Evolutionary conservation across 1,140 invertebrate genomes (phyloP).

Genomic region (Macrobrachium nipponense): DNA sequence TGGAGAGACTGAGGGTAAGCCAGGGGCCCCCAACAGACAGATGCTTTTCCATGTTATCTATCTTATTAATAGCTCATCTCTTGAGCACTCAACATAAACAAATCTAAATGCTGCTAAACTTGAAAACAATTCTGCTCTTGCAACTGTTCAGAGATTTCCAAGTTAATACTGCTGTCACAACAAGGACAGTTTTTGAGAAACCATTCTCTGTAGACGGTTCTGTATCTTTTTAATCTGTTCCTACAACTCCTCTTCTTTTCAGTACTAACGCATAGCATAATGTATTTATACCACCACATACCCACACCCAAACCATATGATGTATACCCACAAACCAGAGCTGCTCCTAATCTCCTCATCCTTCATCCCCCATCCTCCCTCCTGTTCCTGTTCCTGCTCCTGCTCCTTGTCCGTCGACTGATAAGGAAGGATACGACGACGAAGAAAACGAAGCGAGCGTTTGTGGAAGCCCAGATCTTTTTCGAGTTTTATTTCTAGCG

Average conservation of each 20-base stretch:
- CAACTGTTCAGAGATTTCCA: not conserved
- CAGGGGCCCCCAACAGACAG: slow-evolving; percentile 33
- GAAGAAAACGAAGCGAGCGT: slow-evolving; percentile 9
- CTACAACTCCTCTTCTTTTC: slow-evolving; percentile 46
- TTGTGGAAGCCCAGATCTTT: not conserved
- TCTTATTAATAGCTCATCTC: slow-evolving; percentile 26
- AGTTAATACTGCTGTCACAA: not conserved
- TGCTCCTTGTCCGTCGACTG: slow-evolving; percentile 1
- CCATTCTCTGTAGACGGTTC: too few relatives aligned
- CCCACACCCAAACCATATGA: slow-evolving; percentile 24
- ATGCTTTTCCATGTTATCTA: slow-evolving; percentile 19
- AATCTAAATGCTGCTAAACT: not conserved
- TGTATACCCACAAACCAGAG: not conserved
- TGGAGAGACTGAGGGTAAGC: slow-evolving; percentile 71
- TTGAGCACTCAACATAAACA: not conserved
- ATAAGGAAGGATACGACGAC: slow-evolving; percentile 14
- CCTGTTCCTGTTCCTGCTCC: not conserved
- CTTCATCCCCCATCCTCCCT: not conserved
- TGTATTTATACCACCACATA: slow-evolving; percentile 32
- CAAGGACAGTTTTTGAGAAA: not conserved
- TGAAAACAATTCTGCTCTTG: slow-evolving; percentile 27
- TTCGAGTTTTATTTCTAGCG: slow-evolving; percentile 9
- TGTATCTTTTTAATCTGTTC: slow-evolving; percentile 17
- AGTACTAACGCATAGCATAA: slow-evolving; percentile 39
- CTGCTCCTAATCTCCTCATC: not conserved